Conservation (phyloP, 2,888 invertebrate genomes). For the Argynnis bischoffii region DNA sequence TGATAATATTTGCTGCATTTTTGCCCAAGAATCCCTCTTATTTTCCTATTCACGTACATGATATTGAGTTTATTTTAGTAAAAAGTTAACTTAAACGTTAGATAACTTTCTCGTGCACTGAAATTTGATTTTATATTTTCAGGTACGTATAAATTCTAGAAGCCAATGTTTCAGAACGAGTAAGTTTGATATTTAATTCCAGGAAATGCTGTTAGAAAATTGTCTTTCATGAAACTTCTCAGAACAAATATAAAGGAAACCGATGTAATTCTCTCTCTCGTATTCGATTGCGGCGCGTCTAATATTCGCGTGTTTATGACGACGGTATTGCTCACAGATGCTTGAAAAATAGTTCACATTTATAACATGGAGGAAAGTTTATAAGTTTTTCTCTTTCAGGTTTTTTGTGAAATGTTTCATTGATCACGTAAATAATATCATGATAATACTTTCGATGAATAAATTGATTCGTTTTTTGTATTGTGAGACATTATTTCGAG, state of each 20-base stretch:
- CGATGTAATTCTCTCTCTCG: slow-evolving; percentile 31
- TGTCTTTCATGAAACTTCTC: slow-evolving; percentile 15
- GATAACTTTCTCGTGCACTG: neutral
- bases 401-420: too few species aligned
- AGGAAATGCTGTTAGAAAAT: slow-evolving; percentile 12
- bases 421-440: too few species aligned
- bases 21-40: too few species aligned
- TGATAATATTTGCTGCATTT: too few species aligned
- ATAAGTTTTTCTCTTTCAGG: neutral
- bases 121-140: slow-evolving; percentile 1
- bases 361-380: slow-evolving; percentile 3
- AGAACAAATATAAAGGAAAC: slow-evolving; percentile 27
- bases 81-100: too few species aligned
- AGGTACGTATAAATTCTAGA: slow-evolving; percentile 21
- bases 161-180: neutral
- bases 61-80: too few species aligned
- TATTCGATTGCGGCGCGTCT: slow-evolving; percentile 30
- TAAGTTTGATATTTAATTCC: slow-evolving; percentile 16
- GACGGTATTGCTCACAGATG: slow-evolving; percentile 24
- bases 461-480: too few species aligned
- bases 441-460: too few species aligned
- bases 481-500: too few species aligned
- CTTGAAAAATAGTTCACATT: slow-evolving; percentile 2
- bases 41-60: too few species aligned
- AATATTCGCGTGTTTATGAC: slow-evolving; percentile 31